Base-by-base conservation (phyloP, 2,113 vertebrate species). In the Mobula birostris region DNA sequence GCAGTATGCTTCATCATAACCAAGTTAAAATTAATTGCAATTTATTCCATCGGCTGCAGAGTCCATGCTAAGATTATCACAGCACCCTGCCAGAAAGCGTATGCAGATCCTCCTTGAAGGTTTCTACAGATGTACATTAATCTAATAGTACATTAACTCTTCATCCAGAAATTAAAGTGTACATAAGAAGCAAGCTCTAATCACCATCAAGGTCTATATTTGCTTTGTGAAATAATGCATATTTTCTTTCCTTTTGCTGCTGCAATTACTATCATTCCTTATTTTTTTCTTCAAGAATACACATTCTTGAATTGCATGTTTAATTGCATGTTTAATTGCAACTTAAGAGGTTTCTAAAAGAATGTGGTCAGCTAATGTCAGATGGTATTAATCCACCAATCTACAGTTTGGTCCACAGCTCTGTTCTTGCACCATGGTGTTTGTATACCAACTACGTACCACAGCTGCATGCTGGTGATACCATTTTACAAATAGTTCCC, bases 11-110 rank as follows among this genome's bases (percentile, higher is more conserved):
- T 66, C 61, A 66, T 90, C 85, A 90, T 68, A 66, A 19, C 58
- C 61, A 19, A 7, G 61, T 90, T 90, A 36, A 66, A 90, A 90
- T 66, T 90, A 90, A 90, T 68, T 68, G 61, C 61, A 90, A 66
- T 66, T 90, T 32, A 66, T 66, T 5, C 14, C 85, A 17, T 68
- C 29, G 14, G n/a, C 85, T 90, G 85, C 63, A n/a, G 85, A 90
- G 85, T 19, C 61, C 85, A 66, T 90, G 61, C 85, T 32, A 90
- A 15, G 61, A 90, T 66, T 90, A 66, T 90, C 68, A 68, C 2
- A 32, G 61, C 61, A 66, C 17, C 85, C 85, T 68, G 85, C 61
- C 61, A 90, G 66, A 58, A 90, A 68, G 61, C 85, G 68, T 90
- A 90, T 68, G 85, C 61, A 90, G 27, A n/a, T 15, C 61, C 14